phyloP scores from a whole-genome alignment of 2,888 invertebrate species.

The Abrostola tripartita region DNA sequence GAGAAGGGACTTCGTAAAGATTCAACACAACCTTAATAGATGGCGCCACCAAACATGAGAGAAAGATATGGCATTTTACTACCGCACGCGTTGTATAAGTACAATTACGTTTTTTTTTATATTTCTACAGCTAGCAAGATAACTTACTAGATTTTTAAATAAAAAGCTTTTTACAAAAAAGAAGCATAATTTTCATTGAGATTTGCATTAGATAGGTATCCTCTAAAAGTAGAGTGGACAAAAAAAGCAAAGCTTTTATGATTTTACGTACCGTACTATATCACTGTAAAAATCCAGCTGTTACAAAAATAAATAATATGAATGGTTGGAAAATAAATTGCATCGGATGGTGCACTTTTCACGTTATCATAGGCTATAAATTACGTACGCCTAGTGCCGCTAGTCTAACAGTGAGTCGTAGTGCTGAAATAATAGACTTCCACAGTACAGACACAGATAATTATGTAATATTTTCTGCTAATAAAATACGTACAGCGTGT shows the following conservation, averaged over 20 bases:
- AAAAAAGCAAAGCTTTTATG: not conserved
- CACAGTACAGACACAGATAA: constrained; percentile 6
- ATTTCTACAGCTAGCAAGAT: too few relatives aligned
- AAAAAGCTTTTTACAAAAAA: too few relatives aligned
- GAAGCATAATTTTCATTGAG: too few relatives aligned
- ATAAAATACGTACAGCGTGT: too few relatives aligned
- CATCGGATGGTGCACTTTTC: constrained; percentile 51
- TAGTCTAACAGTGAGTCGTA: constrained; percentile 20
- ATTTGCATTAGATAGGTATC: too few relatives aligned
- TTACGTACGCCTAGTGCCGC: constrained; percentile 32
- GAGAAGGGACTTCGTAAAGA: not conserved
- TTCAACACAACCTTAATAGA: constrained; percentile 22
- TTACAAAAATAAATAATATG: constrained; percentile 31
- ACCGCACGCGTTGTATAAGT: too few relatives aligned
- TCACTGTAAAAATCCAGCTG: constrained; percentile 9
- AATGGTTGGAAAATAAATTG: constrained; percentile 46
- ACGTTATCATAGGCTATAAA: constrained; percentile 54
- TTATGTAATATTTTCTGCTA: too few relatives aligned
- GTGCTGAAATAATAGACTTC: constrained; percentile 36
- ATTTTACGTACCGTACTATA: constrained; percentile 3
- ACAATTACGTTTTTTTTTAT: too few relatives aligned
- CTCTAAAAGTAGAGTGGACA: too few relatives aligned
- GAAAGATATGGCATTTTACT: not conserved
- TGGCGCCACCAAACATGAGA: constrained; percentile 15
- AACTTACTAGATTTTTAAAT: too few relatives aligned